Evolutionary conservation across 2,113 vertebrate species (phyloP).

Genomic region (Rhabdomys dilectus): DNA sequence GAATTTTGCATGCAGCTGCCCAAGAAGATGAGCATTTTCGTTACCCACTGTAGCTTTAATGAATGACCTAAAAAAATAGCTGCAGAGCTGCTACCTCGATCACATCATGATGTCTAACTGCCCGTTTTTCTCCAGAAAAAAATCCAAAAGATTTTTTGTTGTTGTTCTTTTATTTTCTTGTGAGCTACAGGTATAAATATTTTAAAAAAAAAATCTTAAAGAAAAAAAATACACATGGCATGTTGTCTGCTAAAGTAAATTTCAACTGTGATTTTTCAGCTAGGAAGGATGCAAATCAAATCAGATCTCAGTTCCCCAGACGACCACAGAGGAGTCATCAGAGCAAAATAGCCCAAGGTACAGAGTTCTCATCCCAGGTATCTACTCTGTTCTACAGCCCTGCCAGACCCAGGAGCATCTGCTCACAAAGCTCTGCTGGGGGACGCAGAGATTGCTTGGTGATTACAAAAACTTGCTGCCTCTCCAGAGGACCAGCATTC

Average conservation of each 20-base stretch:
- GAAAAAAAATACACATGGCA: not conserved
- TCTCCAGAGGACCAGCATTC: not conserved
- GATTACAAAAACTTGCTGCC: not conserved
- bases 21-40: conserved; percentile 39
- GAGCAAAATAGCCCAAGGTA: not conserved
- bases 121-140: conserved; percentile 47
- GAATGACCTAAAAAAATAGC: conserved; percentile 11
- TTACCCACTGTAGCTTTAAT: conserved; percentile 34
- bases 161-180: not conserved
- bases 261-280: not conserved
- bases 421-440: not conserved
- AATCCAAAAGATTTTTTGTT: conserved; percentile 24
- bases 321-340: not conserved
- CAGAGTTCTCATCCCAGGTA: accelerated
- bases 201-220: not conserved
- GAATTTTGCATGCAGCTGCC: conserved; percentile 17
- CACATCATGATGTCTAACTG: not conserved
- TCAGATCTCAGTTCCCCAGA: not conserved
- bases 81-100: not conserved
- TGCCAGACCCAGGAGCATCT: not conserved
- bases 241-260: conserved; percentile 9
- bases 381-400: not conserved
- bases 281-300: not conserved
- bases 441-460: no score
- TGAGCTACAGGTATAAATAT: not conserved